These are phyloP conservation scores for Macropodus opercularis DNA, from an alignment of 2,797 vertebrate genomes.

Conservation along the genomic window DNA sequence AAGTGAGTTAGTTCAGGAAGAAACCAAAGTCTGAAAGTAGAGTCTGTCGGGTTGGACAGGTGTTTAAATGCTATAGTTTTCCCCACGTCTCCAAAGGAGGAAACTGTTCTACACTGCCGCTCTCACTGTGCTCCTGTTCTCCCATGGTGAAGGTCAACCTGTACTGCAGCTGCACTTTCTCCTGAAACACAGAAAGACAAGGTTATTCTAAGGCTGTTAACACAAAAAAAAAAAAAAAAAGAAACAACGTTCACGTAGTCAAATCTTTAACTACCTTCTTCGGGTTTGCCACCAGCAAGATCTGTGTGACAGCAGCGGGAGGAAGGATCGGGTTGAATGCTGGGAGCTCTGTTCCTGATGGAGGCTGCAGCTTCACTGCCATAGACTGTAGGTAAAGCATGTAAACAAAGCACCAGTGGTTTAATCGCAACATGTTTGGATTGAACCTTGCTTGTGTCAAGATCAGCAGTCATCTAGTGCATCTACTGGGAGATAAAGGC, in stretches of 20 bases:
- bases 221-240: no score
- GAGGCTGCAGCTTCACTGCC: slow-evolving; percentile 95
- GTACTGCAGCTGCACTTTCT: slow-evolving; percentile 95
- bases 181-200: slow-evolving; percentile 79
- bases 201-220: not conserved
- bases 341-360: slow-evolving; percentile 91
- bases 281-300: slow-evolving; percentile 95
- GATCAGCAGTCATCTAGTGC: no score
- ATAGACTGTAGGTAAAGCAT: slow-evolving; percentile 82
- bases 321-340: slow-evolving; percentile 95
- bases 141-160: slow-evolving; percentile 92
- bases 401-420: not conserved
- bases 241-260: no score
- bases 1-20: slow-evolving; percentile 25
- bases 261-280: slow-evolving; percentile 84
- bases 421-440: not conserved
- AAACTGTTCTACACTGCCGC: slow-evolving; percentile 93
- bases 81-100: slow-evolving; percentile 93
- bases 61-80: slow-evolving; percentile 83
- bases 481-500: no score
- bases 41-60: slow-evolving; percentile 57
- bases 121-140: slow-evolving; percentile 90
- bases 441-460: not conserved
- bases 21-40: slow-evolving; percentile 52
- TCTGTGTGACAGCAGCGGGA: slow-evolving; percentile 96